A percentile compares a stretch with the other conserved stretches of the same genome.
These are phyloP conservation scores for Drosophila orosa DNA, from an alignment of 1,140 invertebrate species.

Conservation along the genomic window DNA sequence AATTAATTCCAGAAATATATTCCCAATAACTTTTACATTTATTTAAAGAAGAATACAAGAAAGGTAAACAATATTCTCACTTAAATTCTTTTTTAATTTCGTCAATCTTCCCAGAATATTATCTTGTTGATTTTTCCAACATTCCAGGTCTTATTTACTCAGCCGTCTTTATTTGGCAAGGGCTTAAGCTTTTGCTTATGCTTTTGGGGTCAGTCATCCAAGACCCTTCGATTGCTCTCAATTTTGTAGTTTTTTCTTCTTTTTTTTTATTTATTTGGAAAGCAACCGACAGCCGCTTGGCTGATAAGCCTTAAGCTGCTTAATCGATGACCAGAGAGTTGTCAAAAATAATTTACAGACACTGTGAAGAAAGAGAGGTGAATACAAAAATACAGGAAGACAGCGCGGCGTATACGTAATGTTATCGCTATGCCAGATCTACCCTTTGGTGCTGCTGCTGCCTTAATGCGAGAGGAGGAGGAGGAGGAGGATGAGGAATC, in stretches of 20 bases:
- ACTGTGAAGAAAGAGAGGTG: constrained; percentile 53
- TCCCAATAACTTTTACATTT: not conserved
- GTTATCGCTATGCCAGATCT: constrained; percentile 71
- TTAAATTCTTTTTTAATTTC: not conserved
- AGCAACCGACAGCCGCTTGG: constrained; percentile 43
- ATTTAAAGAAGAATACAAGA: not conserved
- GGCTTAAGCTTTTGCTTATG: constrained; percentile 33
- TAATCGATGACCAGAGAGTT: constrained; percentile 81
- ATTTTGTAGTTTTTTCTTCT: constrained; percentile 9
- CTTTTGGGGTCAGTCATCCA: constrained; percentile 56
- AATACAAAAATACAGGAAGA: constrained; percentile 67
- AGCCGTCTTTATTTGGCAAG: constrained; percentile 18
- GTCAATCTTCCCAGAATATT: not conserved
- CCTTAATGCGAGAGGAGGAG: constrained; percentile 19
- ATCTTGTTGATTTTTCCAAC: constrained; percentile 2
- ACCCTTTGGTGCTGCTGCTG: constrained; percentile 61
- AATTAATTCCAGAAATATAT: not conserved
- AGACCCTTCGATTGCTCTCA: constrained; percentile 40
- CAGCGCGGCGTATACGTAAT: constrained; percentile 76
- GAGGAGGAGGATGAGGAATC: not conserved
- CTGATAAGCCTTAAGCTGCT: constrained; percentile 80
- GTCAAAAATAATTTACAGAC: constrained; percentile 81
- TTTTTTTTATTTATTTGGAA: constrained; percentile 9
- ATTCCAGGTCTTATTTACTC: constrained; percentile 19
- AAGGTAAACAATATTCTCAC: not conserved